A percentile compares a stretch with the other conserved stretches of the same genome.
phyloP scores from a whole-genome alignment of 2,797 vertebrate species.

The Cephalopachus bancanus region DNA sequence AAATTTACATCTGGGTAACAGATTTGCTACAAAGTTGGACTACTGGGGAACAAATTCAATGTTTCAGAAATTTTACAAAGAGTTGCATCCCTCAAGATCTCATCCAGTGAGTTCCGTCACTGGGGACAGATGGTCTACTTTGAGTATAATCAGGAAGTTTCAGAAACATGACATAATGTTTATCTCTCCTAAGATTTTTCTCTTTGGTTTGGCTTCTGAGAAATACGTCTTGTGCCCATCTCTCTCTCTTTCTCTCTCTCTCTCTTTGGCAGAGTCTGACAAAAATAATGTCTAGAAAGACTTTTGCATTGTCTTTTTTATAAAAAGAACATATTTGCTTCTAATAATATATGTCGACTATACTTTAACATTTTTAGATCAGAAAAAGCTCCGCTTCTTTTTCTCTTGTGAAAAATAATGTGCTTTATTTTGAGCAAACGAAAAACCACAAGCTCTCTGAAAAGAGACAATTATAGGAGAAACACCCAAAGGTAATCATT shows the following conservation, averaged over 20 bases:
- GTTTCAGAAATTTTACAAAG: slow-evolving; percentile 81
- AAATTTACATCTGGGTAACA: slow-evolving; percentile 85
- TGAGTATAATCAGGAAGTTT: slow-evolving; percentile 78
- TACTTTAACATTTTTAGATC: slow-evolving; percentile 46
- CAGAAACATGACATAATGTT: slow-evolving; percentile 82
- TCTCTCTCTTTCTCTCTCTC: background rate
- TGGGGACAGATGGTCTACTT: slow-evolving; percentile 79
- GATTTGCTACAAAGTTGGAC: slow-evolving; percentile 79
- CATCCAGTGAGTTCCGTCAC: slow-evolving; percentile 62
- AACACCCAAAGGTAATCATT: background rate
- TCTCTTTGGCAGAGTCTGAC: background rate
- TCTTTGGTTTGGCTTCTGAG: slow-evolving; percentile 74
- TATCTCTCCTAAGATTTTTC: slow-evolving; percentile 75
- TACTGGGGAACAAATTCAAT: slow-evolving; percentile 74
- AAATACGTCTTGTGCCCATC: slow-evolving; percentile 32
- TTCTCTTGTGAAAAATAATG: slow-evolving; percentile 16
- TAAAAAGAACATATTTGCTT: slow-evolving; percentile 46
- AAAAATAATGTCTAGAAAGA: slow-evolving; percentile 64
- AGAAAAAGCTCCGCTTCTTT: background rate
- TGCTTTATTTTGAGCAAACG: slow-evolving; percentile 34
- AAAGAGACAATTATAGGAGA: slow-evolving; percentile 3
- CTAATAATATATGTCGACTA: slow-evolving; percentile 44
- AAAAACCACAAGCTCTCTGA: background rate
- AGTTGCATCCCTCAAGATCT: slow-evolving; percentile 75
- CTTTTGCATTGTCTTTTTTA: slow-evolving; percentile 51